Conservation (phyloP, 2,888 invertebrate genomes). For the Pyrrhosoma nymphula region DNA sequence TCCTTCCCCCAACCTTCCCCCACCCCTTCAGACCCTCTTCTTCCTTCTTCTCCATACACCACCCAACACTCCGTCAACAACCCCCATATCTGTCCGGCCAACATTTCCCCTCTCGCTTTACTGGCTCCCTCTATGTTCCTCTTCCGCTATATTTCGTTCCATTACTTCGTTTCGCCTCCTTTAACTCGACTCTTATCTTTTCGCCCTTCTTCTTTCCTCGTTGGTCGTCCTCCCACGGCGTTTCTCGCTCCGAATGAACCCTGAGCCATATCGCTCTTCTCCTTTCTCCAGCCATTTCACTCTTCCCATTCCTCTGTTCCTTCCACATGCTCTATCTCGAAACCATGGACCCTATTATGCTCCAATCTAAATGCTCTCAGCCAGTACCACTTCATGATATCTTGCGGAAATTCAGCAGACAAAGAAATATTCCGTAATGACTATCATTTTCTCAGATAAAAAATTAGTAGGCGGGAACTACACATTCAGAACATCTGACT, state of each 20-base stretch:
- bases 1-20: not conserved
- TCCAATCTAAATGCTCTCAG: too few relatives aligned
- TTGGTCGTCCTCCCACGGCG: not conserved
- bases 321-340: too few relatives aligned
- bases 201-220: not conserved
- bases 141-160: constrained; percentile 11
- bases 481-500: too few relatives aligned
- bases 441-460: too few relatives aligned
- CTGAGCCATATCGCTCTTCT: not conserved
- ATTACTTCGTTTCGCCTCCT: constrained; percentile 44
- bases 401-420: too few relatives aligned
- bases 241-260: not conserved
- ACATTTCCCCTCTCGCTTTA: not conserved
- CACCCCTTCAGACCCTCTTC: not conserved
- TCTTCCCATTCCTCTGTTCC: not conserved
- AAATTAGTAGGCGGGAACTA: too few relatives aligned
- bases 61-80: too few relatives aligned
- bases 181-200: not conserved
- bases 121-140: constrained; percentile 35
- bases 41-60: too few relatives aligned
- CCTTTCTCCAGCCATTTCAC: not conserved
- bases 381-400: too few relatives aligned
- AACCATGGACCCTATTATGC: too few relatives aligned
- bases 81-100: not conserved
- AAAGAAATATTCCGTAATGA: too few relatives aligned